These are phyloP conservation scores for Campoplex capitator DNA, from an alignment of 2,888 invertebrate genomes.

Conservation along the genomic window DNA sequence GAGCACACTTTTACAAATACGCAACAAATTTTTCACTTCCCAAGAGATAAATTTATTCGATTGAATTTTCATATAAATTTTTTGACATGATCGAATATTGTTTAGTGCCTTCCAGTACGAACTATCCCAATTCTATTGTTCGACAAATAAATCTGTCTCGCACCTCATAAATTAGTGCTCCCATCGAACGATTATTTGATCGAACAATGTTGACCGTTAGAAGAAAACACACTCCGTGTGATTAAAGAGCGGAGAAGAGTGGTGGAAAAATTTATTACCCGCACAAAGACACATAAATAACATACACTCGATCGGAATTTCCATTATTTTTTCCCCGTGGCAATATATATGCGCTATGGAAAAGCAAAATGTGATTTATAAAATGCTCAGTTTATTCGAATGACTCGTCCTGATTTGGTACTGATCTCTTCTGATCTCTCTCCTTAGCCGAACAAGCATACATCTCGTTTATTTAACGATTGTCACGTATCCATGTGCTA, in stretches of 20 bases:
- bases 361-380: background rate
- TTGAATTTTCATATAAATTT: background rate
- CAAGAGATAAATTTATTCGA: conserved; percentile 3
- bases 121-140: background rate
- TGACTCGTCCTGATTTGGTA: background rate
- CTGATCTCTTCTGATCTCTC: background rate
- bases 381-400: conserved; percentile 13
- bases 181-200: background rate
- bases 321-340: background rate
- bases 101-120: background rate
- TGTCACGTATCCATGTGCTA: conserved; percentile 25
- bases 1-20: conserved; percentile 1
- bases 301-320: background rate
- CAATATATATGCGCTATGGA: background rate
- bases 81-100: background rate
- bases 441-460: background rate
- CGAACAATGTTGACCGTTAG: background rate
- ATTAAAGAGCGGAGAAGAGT: background rate
- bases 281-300: background rate
- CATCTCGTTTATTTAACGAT: conserved; percentile 22
- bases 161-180: background rate
- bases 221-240: background rate
- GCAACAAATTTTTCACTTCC: conserved; percentile 11
- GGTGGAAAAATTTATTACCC: background rate
- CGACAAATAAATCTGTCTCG: background rate